Conservation (phyloP, 2,888 invertebrate species). For the Entomobrya proxima region DNA sequence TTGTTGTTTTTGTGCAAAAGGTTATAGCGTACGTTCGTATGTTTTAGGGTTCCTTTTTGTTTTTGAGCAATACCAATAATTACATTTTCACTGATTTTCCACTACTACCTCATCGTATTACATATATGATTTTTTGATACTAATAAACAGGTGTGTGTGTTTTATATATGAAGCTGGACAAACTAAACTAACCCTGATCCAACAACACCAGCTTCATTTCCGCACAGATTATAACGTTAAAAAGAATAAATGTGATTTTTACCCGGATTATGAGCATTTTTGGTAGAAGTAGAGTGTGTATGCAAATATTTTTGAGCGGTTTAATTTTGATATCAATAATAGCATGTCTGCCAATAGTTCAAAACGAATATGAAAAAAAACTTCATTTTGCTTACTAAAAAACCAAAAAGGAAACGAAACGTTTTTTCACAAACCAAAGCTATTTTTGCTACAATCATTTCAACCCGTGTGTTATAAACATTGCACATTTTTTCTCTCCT, state of each 20-base stretch:
- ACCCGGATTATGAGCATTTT: slow-evolving; percentile 7
- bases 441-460: too few species aligned
- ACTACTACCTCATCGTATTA: too few species aligned
- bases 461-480: too few species aligned
- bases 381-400: too few species aligned
- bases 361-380: background rate
- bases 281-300: background rate
- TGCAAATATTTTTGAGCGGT: background rate
- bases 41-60: background rate
- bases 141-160: background rate
- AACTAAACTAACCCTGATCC: background rate
- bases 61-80: slow-evolving; percentile 8
- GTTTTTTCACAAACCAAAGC: too few species aligned
- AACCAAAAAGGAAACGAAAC: too few species aligned
- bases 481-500: too few species aligned
- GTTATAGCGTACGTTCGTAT: background rate
- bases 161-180: too few species aligned
- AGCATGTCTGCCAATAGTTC: background rate
- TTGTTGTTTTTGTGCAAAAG: background rate
- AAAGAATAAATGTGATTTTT: background rate
- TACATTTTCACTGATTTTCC: background rate
- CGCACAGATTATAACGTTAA: too few species aligned
- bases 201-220: too few species aligned
- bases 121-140: too few species aligned
- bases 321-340: background rate